phyloP scores from a whole-genome alignment of 2,888 invertebrate genomes.

The Mystacides longicornis region DNA sequence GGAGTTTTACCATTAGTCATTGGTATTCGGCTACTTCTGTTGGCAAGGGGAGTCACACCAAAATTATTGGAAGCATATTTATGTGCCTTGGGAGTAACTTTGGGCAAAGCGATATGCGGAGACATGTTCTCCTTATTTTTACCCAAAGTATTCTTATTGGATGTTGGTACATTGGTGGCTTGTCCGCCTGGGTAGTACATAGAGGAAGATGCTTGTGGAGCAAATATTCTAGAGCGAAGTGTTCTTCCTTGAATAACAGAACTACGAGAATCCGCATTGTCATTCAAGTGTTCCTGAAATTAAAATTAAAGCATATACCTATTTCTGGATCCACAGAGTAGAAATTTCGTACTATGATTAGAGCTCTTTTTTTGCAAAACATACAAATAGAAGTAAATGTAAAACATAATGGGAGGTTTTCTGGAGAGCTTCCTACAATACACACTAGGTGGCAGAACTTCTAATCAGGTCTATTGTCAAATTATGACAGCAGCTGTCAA shows the following conservation, averaged over 20 bases:
- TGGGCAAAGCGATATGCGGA: slow-evolving; percentile 7
- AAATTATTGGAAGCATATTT: slow-evolving; percentile 32
- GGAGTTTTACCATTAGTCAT: slow-evolving; percentile 5
- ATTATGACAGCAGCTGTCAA: no score
- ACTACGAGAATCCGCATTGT: slow-evolving; percentile 47
- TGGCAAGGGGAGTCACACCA: slow-evolving; percentile 16
- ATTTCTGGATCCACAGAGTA: no score
- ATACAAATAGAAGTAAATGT: not conserved
- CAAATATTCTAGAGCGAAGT: slow-evolving; percentile 31
- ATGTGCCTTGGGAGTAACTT: slow-evolving; percentile 36
- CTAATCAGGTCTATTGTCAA: no score
- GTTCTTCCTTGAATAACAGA: slow-evolving; percentile 39
- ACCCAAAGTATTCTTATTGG: not conserved
- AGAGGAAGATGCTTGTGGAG: slow-evolving; percentile 15
- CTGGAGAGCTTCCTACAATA: no score
- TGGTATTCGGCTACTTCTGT: slow-evolving; percentile 7
- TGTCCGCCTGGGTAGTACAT: slow-evolving; percentile 17
- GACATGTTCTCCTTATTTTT: slow-evolving; percentile 13
- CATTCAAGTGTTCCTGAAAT: slow-evolving; percentile 46
- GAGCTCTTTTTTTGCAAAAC: no score
- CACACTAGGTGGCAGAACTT: no score
- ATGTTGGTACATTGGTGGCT: slow-evolving; percentile 6
- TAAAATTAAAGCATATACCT: no score
- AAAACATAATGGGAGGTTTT: not conserved
- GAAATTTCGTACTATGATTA: no score